Base-by-base conservation (phyloP, 2,113 vertebrate genomes). In the Myotis lucifugus region DNA sequence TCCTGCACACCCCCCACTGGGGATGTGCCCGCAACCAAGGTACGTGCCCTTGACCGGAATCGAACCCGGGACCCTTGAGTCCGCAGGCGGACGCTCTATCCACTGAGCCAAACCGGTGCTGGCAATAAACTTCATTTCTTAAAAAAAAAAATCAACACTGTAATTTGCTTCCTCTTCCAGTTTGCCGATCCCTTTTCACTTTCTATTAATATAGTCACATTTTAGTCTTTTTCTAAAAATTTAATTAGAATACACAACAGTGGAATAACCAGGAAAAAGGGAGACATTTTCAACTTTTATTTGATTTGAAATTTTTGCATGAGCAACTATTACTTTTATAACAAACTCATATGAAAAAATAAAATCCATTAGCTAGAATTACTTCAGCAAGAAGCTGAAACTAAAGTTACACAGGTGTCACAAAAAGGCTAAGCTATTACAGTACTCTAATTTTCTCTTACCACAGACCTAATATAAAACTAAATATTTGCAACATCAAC, bases 301-400 rank as follows among this genome's bases (percentile, higher is more conserved):
- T 69, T 17, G 48, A 94, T 89, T 0, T 46, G 37, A 83, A 96
- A 74, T 64, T 83, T 92, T 95, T 32, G 64, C 32, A 70, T 56
- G 64, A 32, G 32, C 37, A 81, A 91, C 59, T 52, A 70, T 17
- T 74, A 69, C 46, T 76, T 94, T 82, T 77, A 82, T 50, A 88
- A 46, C 81, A 84, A 96, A 66, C 13, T 46, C 67, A 77, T 56
- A 88, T 88, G 87, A 46, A 88, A 78, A 95, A 91, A 74, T 77
- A 25, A 67, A 95, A 61, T 13, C n/a, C 52, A 85, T 56, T 77
- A 82, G 61, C 83, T 79, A 85, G 37, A 90, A 94, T 83, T 85
- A 89, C 66, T 37, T 90, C 59, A 90, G 27, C 40, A 94, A 93
- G 40, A 91, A 92, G 73, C 56, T 94, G 76, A 95, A 93, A 85